Conservation (phyloP, 2,888 invertebrate genomes). For the Schrankia costaestrigalis region DNA sequence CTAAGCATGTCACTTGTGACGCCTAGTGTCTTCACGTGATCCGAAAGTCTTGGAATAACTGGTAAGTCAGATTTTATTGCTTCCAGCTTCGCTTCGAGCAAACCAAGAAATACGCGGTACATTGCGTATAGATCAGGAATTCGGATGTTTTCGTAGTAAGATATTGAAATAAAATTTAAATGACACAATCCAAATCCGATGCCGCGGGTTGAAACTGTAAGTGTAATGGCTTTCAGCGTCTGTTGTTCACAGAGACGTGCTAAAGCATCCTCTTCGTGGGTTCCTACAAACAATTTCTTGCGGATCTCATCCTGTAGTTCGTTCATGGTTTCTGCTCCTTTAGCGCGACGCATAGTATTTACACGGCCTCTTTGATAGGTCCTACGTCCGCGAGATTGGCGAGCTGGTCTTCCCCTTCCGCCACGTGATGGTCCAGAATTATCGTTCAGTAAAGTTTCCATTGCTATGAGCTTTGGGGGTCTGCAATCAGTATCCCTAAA, state of each 20-base stretch:
- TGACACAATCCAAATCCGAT: not conserved
- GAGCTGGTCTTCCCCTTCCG: no score
- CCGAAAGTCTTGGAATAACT: not conserved
- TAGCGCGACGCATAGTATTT: no score
- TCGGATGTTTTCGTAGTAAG: not conserved
- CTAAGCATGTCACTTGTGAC: not conserved
- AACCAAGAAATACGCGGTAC: not conserved
- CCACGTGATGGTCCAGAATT: no score
- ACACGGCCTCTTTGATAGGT: no score
- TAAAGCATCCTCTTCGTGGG: no score
- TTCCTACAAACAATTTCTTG: no score
- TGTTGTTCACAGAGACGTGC: not conserved
- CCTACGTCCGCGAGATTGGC: no score
- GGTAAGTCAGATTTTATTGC: not conserved
- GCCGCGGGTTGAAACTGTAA: not conserved
- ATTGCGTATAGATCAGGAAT: not conserved
- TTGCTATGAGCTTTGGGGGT: no score
- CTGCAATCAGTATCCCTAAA: no score
- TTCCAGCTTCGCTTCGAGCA: not conserved
- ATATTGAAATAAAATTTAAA: not conserved
- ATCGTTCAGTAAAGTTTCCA: no score
- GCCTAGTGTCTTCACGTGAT: not conserved
- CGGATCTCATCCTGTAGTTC: no score
- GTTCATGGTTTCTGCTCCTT: no score
- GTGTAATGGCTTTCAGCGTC: not conserved